Evolutionary conservation across 2,888 invertebrate genomes (phyloP), one percentile per base, ranked within the genome.

Genomic region (Scrobipalpa costella): DNA sequence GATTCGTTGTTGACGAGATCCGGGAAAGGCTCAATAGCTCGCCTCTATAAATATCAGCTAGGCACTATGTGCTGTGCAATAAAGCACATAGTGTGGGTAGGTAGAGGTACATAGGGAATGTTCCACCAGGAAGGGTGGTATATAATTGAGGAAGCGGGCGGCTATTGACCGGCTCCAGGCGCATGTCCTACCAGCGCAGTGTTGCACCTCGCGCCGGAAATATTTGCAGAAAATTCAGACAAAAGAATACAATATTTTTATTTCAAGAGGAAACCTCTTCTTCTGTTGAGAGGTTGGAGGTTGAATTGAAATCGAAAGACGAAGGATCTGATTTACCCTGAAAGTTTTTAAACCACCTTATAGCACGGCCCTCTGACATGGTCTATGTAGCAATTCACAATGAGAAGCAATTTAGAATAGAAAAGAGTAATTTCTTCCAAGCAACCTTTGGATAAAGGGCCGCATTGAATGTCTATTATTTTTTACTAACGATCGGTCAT

Each of bases 201-300:
- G 67, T 71, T 92, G 86, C 88, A 92, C 88, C 86, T 88, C 86
- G 85, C 90, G 88, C 80, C 78, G 76, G 44, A 8, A 21, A 6
- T 15, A 47, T 6, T 6, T 40, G 2, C 47, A 17, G 44, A 7
- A n/a, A 44, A 17, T 47, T 13, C 9, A 40, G 40, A 40, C n/a
- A 11, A 2, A 1, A 7, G 40, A 13, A 3, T 9, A 13, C n/a
- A n/a, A n/a, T n/a, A 13, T 13, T 6, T 13, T 40, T 40, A 13
- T 3, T n/a, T n/a, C n/a, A n/a, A n/a, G n/a, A n/a, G n/a, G n/a
- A n/a, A n/a, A n/a, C n/a, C n/a, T n/a, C n/a, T n/a, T n/a, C n/a
- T n/a, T n/a, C n/a, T n/a, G n/a, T n/a, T n/a, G n/a, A n/a, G n/a
- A n/a, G n/a, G n/a, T n/a, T n/a, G n/a, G n/a, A n/a, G n/a, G n/a